Evolutionary conservation across 2,888 invertebrate genomes (phyloP).

Genomic region (Phytoseiulus persimilis): DNA sequence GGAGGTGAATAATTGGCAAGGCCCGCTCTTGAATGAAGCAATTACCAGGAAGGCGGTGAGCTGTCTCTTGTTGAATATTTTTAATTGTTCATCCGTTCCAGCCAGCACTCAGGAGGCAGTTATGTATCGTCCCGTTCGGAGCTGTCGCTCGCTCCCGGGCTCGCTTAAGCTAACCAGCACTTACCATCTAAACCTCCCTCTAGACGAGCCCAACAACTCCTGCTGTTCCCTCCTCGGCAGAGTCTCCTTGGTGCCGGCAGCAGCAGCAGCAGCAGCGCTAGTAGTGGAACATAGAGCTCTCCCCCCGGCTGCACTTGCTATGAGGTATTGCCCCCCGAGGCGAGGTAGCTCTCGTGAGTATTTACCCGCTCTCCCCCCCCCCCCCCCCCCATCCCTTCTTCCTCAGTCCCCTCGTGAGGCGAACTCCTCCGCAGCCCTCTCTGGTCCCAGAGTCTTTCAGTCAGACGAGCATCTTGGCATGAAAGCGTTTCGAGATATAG

Average conservation of each 20-base stretch:
- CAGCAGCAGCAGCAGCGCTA: background rate
- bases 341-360: background rate
- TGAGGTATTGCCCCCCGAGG: constrained; percentile 5
- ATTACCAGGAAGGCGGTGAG: background rate
- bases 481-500: background rate
- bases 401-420: background rate
- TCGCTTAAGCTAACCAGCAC: background rate
- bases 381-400: background rate
- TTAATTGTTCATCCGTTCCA: background rate
- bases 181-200: background rate
- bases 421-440: background rate
- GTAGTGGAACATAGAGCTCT: background rate
- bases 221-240: background rate
- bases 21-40: background rate
- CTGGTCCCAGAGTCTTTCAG: background rate
- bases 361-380: background rate
- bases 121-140: background rate
- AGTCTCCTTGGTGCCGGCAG: too few relatives aligned
- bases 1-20: background rate
- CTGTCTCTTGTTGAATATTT: background rate
- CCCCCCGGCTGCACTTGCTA: background rate
- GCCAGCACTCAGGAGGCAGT: background rate
- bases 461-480: background rate
- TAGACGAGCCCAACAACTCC: background rate
- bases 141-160: background rate